A percentile compares a stretch with the other conserved stretches of the same genome.
phyloP scores from a whole-genome alignment of 2,888 invertebrate genomes.

The Apotomis capreana region DNA sequence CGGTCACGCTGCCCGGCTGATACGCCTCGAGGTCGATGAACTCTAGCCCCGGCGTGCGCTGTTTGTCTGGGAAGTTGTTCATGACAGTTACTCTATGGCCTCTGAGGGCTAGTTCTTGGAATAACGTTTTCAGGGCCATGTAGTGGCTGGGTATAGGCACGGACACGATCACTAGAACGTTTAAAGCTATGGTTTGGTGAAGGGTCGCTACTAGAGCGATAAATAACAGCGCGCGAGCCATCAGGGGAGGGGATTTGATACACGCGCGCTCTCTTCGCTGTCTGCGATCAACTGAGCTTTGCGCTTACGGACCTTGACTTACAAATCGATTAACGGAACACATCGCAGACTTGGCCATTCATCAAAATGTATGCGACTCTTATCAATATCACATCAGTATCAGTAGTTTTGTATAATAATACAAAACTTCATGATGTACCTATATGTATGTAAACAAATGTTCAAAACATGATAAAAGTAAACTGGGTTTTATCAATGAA shows the following conservation, averaged over 20 bases:
- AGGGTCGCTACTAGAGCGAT: background rate
- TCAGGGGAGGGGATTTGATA: background rate
- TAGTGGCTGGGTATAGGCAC: constrained; percentile 84
- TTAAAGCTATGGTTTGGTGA: constrained; percentile 60
- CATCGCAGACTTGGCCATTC: background rate
- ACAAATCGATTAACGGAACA: background rate
- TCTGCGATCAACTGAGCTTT: background rate
- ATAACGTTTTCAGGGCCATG: constrained; percentile 78
- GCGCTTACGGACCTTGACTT: constrained; percentile 3
- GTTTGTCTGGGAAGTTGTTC: constrained; percentile 74
- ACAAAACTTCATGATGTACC: too few species aligned
- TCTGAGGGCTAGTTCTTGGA: constrained; percentile 75
- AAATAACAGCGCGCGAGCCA: constrained; percentile 1
- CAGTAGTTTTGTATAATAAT: too few species aligned
- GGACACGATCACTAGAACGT: constrained; percentile 72
- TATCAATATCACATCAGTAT: too few species aligned
- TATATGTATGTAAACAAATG: too few species aligned
- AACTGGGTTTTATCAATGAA: too few species aligned
- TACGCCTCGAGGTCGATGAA: constrained; percentile 68
- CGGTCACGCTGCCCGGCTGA: constrained; percentile 2
- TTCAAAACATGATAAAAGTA: too few species aligned
- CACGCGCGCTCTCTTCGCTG: constrained; percentile 14
- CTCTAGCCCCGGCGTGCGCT: constrained; percentile 69
- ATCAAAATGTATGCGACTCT: background rate
- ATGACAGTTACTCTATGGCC: constrained; percentile 84